Base-by-base conservation (phyloP, 2,888 invertebrate genomes). In the Rhagonycha fulva region DNA sequence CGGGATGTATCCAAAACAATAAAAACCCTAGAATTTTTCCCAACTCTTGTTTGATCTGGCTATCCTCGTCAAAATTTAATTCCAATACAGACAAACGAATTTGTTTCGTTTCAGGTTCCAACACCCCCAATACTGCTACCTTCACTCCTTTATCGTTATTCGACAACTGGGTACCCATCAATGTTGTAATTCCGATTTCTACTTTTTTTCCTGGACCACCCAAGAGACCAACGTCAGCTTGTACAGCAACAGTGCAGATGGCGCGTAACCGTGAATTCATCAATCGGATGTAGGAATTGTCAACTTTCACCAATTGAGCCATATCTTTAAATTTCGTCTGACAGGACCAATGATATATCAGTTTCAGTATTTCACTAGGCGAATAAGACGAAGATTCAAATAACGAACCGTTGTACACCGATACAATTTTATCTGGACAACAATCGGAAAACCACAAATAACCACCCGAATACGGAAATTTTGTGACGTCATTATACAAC, bases 371-470 rank as follows among this genome's bases (percentile, higher is more conserved):
- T 0, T 95, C 93, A 47, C 94, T 93, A 0, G 97, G 96, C 0
- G 95, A 94, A 87, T 96, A 94, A 0, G 94, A 93, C 1, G 95
- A 94, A 0, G 94, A 94, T 87, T 96, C 96, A 84, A 96, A 97
- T 72, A 97, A 90, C 0, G 96, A 96, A 24, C 95, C 95, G 80
- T 93, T 93, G 87, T 95, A 96, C 0, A 96, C 95, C 0, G 96
- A 96, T 4, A 96, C 94, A 85, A 95, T 96, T 67, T 94, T 91
- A 9, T 94, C 94, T 0, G 95, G 94, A 82, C 96, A 96, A 84
- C 96, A 96, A 79, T 95, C 94, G 0, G 94, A 94, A 80, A 96
- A 95, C 96, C 96, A 96, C 0, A 96, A 96, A 84, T 96, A 96
- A 32, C 96, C 96, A 0, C 96, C 96, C 0, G 95, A 95, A 86